Evolutionary conservation across 2,797 vertebrate species (phyloP), one percentile per base, ranked within the genome.

Genomic region (Coluber constrictor): DNA sequence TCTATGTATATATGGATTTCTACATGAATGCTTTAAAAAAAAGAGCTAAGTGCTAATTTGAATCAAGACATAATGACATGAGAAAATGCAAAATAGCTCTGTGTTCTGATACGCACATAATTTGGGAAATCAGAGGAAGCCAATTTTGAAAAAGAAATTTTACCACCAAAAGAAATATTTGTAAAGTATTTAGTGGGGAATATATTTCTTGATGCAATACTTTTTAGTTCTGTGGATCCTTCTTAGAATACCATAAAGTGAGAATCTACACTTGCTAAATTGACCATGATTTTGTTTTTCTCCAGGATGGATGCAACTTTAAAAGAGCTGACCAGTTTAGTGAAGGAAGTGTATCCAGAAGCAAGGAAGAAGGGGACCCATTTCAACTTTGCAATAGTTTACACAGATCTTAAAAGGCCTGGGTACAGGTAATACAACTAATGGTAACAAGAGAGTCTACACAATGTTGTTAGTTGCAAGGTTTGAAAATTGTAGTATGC

Each of bases 271-370:
- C 23, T 20, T 0, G 0, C n/a, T 92, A 59, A 32, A 27, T 29
- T 61, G 0, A 51, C 15, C 37, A n/a, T 32, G 27, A 70, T 23
- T 89, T 10, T 54, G 29, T 90, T 94, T 94, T 93, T 5, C 90
- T 90, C 61, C 94, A 99, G 99, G 99, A 99, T 99, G 99, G 99
- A 99, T 25, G 99, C 99, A 5, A 99, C 99, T 88, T 97, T 99
- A 96, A 99, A 99, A 96, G 99, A 99, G 95, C 98, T 99, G 90
- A 99, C 99, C 87, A 99, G 99, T 95, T 97, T 99, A 94, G 99
- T 99, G 94, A 99, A 99, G 96, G 99, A 99, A 97, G 99, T 99
- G 57, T 99, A 99, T 95, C 99, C 99, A 43, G 99, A 99, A 94
- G 99, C 99, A 92, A 98, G 99, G 90, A 99, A 99, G 97, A 99